Evolutionary conservation across 2,113 vertebrate species (phyloP).

Genomic region (Lepidothrix coronata): DNA sequence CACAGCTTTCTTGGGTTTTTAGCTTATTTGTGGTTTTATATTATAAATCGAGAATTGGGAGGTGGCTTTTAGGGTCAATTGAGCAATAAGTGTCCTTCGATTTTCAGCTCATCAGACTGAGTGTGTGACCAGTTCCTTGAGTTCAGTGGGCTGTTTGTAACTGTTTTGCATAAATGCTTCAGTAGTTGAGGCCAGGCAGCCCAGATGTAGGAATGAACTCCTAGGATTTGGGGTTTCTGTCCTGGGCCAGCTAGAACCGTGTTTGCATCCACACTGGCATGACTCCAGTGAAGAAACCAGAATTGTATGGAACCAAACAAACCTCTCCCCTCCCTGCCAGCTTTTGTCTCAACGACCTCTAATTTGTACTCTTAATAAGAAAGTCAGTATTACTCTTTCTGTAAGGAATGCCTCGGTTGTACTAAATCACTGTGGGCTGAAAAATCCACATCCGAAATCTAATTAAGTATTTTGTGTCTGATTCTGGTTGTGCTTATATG

Average conservation of each 20-base stretch:
- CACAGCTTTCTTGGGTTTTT: not conserved
- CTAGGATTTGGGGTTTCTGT: not conserved
- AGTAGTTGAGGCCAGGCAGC: not conserved
- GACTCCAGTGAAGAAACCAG: not conserved
- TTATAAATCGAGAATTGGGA: not conserved
- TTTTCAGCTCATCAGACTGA: not conserved
- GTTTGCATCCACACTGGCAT: not conserved
- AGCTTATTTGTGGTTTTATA: not conserved
- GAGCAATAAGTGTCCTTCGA: not conserved
- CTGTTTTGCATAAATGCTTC: not conserved
- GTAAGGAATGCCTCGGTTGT: not conserved
- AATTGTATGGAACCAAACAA: not conserved
- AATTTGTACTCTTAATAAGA: not conserved
- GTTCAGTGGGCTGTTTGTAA: not conserved
- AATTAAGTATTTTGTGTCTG: slow-evolving; percentile 24
- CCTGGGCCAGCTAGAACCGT: not conserved
- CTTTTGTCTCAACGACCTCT: not conserved
- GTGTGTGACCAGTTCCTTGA: not conserved
- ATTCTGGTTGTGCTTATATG: not conserved
- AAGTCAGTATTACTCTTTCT: not conserved
- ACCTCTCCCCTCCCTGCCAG: not conserved
- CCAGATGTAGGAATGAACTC: not conserved
- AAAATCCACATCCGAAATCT: not conserved
- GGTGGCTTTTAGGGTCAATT: not conserved
- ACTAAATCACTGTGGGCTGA: slow-evolving; percentile 9